phyloP scores from a whole-genome alignment of 2,888 invertebrate genomes.

The Myathropa florea region DNA sequence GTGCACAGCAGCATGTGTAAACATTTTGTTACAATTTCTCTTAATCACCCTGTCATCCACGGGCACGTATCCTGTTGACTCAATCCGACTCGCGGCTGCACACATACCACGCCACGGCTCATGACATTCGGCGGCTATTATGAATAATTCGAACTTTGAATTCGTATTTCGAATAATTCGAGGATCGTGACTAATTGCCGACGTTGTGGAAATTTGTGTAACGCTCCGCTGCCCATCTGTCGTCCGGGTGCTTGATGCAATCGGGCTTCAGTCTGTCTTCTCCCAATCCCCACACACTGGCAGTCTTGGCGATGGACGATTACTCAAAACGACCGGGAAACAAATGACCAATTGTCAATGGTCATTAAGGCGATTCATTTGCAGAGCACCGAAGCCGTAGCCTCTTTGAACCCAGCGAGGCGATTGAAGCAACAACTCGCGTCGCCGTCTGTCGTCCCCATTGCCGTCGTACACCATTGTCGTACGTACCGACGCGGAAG shows the following conservation, averaged over 20 bases:
- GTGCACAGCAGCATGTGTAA: slow-evolving; percentile 66
- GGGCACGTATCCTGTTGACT: slow-evolving; percentile 60
- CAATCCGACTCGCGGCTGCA: slow-evolving; percentile 33
- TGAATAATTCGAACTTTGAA: slow-evolving; percentile 66
- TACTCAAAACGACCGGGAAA: slow-evolving; percentile 68
- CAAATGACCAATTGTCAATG: slow-evolving; percentile 70
- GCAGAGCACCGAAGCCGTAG: slow-evolving; percentile 66
- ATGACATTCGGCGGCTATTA: slow-evolving; percentile 45
- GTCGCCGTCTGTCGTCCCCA: slow-evolving; percentile 3
- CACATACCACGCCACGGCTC: slow-evolving; percentile 33
- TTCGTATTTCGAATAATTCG: slow-evolving; percentile 64
- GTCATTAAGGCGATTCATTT: slow-evolving; percentile 71
- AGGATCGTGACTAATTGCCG: slow-evolving; percentile 72
- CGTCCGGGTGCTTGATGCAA: slow-evolving; percentile 54
- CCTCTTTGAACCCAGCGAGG: slow-evolving; percentile 60
- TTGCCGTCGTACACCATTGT: not conserved
- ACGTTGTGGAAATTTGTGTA: slow-evolving; percentile 68
- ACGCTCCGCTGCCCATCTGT: slow-evolving; percentile 69
- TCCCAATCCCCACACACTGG: slow-evolving; percentile 35
- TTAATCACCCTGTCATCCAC: slow-evolving; percentile 62
- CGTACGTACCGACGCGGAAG: slow-evolving; percentile 46
- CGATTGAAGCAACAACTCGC: slow-evolving; percentile 54
- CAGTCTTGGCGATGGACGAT: slow-evolving; percentile 64
- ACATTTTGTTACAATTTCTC: slow-evolving; percentile 70
- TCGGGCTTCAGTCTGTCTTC: slow-evolving; percentile 34